Percentiles rank a stretch among this genome's conserved stretches.
Conservation (phyloP, 2,113 vertebrate genomes). For the Sphaerodactylus townsendi region DNA sequence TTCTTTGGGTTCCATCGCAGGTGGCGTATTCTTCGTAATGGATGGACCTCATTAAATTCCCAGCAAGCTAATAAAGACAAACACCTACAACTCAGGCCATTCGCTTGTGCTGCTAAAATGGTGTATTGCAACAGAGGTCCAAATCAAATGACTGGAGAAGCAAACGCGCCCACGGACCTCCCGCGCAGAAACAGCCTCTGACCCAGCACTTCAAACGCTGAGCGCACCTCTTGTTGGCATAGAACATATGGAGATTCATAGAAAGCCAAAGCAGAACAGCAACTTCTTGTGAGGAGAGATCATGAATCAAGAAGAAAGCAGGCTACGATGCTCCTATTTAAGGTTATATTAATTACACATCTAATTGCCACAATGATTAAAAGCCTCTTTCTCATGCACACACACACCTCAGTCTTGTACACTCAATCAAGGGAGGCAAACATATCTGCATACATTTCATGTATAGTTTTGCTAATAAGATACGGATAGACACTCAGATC, state of each 20-base stretch:
- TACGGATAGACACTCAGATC: conserved; percentile 68
- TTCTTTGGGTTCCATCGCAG: not conserved
- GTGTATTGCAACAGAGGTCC: not conserved
- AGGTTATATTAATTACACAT: conserved; percentile 71
- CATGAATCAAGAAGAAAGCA: conserved; percentile 6
- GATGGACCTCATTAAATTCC: conserved; percentile 10
- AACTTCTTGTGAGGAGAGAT: not conserved
- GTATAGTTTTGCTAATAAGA: conserved; percentile 79
- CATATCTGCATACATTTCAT: conserved; percentile 77
- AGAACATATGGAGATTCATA: conserved; percentile 19
- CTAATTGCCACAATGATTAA: conserved; percentile 72
- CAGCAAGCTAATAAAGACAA: not conserved
- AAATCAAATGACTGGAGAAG: not conserved
- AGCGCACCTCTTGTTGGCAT: not conserved
- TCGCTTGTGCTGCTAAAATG: not conserved
- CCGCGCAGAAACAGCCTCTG: not conserved
- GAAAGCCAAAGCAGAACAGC: conserved; percentile 17
- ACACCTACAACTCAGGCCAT: not conserved
- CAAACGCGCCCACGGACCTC: not conserved
- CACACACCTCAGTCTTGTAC: conserved; percentile 68
- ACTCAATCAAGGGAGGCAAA: conserved; percentile 75
- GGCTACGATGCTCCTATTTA: not conserved
- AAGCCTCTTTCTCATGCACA: conserved; percentile 44
- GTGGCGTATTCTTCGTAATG: not conserved
- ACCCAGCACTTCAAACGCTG: not conserved